These are phyloP conservation scores for Bombyx huttoni DNA, from an alignment of 2,888 invertebrate genomes.

Conservation along the genomic window DNA sequence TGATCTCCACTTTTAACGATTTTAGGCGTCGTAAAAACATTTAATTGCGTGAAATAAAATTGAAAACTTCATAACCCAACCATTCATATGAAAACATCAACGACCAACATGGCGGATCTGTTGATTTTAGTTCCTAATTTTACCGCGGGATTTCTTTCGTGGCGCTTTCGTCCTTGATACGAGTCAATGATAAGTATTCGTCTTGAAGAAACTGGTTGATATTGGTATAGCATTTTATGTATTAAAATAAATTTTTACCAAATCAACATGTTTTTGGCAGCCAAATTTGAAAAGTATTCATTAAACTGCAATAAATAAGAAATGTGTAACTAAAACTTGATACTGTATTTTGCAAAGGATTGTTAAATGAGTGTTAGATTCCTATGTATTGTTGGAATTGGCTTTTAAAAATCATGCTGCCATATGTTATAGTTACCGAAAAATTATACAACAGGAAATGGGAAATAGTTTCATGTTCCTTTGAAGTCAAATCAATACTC, in stretches of 20 bases:
- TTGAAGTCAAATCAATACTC: too few relatives aligned
- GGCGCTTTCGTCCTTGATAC: background rate
- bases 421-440: background rate
- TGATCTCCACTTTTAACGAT: too few relatives aligned
- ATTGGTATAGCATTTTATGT: background rate
- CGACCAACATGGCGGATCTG: too few relatives aligned
- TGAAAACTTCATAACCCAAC: too few relatives aligned
- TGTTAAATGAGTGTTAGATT: too few relatives aligned
- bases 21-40: too few relatives aligned
- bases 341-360: too few relatives aligned
- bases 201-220: too few relatives aligned
- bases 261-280: background rate
- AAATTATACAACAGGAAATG: background rate
- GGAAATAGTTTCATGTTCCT: background rate
- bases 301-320: background rate
- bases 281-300: conserved; percentile 1
- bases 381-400: background rate
- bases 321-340: background rate
- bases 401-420: background rate
- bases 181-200: background rate
- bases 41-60: too few relatives aligned
- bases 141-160: too few relatives aligned
- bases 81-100: too few relatives aligned
- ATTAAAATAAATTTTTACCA: background rate
- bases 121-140: too few relatives aligned